phyloP scores from a whole-genome alignment of 2,113 vertebrate genomes.

The Taurulus bubalis region DNA sequence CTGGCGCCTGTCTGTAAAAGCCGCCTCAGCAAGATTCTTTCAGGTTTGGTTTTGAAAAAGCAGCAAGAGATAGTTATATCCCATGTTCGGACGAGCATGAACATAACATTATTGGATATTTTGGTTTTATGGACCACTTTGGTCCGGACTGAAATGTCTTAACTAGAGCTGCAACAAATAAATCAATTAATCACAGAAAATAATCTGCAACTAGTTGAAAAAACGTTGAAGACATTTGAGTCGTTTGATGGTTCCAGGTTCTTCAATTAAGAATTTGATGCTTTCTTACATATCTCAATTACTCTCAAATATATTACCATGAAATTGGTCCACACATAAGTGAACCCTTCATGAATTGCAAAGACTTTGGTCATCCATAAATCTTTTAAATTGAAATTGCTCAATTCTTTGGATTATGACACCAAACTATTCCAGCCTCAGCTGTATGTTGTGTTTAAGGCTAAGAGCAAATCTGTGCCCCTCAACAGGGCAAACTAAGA shows the following conservation, averaged over 20 bases:
- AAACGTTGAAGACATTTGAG: neutral
- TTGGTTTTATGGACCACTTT: neutral
- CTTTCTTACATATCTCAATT: neutral
- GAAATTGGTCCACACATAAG: neutral
- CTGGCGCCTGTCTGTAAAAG: conserved; percentile 38
- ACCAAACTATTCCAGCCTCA: neutral
- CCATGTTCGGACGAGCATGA: neutral
- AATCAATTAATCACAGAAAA: too few species aligned
- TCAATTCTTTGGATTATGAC: neutral
- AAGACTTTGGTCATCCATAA: neutral
- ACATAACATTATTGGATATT: neutral
- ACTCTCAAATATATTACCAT: neutral
- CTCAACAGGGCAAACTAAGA: neutral
- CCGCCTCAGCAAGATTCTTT: conserved; percentile 59
- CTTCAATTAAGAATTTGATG: neutral
- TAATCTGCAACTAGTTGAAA: too few species aligned
- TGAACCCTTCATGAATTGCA: neutral
- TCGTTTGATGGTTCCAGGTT: neutral
- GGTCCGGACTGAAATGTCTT: neutral
- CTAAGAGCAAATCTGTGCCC: neutral
- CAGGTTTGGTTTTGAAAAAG: conserved; percentile 42
- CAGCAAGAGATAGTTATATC: conserved; percentile 6
- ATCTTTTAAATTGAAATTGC: neutral
- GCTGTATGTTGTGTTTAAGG: neutral
- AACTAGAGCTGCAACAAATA: neutral